Evolutionary conservation across 2,888 invertebrate genomes (phyloP), one percentile per base, ranked within the genome.

Genomic region (Spodoptera picta): DNA sequence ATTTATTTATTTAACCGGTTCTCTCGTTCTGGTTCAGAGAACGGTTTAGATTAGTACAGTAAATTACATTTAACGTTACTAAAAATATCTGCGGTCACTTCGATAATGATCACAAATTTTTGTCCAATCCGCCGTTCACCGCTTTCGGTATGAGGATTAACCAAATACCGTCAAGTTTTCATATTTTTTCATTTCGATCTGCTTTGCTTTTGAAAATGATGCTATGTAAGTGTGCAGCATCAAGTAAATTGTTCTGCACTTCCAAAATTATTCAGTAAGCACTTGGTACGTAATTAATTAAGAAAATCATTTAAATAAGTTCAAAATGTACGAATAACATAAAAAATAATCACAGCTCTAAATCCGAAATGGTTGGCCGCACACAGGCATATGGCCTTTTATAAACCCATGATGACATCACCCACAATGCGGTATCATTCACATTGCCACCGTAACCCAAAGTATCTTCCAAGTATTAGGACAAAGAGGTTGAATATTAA

Each of bases 391-490:
- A 84, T 87, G 89, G 87, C 82, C 79, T 83, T 77, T 80, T 69
- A 60, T 56, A 70, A 75, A 69, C 75, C 82, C 85, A 84, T 90
- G 89, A 84, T 90, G 89, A 90, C 85, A 87, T 87, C 89, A 88
- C 78, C 81, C 75, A 31, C 31, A 80, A 80, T 82, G 79, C 81
- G 85, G 71, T 77, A 72, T 69, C 79, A 84, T 87, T 86, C 84
- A 83, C 79, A 79, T 72, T 71, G 67, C 68, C 76, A 79, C 77
- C 65, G 65, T 72, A 27, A 75, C 76, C 63, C 60, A 64, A 70
- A 74, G 69, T 50, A 72, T 70, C 45, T 84, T 83, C 83, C 79
- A 73, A 82, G 85, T 84, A 87, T 50, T 63, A 69, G 72, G 73
- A 80, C 81, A 80, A 80, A 80, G 75, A 65, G 54, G 3, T 3